A percentile compares a stretch with the other conserved stretches of the same genome.
phyloP scores from a whole-genome alignment of 1,140 invertebrate genomes.

The Tetramorium parvispinum region DNA sequence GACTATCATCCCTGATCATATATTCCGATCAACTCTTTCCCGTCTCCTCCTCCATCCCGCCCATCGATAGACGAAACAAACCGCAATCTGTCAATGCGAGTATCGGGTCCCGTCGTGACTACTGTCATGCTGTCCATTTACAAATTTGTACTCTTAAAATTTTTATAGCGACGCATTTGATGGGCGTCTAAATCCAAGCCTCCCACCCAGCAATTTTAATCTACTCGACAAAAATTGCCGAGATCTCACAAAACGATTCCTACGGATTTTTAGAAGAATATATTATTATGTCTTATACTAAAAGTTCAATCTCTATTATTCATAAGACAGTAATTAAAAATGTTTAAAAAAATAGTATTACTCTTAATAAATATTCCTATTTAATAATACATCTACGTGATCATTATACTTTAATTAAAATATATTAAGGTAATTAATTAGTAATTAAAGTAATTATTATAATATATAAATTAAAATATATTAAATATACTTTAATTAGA shows the following conservation, averaged over 20 bases:
- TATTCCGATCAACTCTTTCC: not conserved
- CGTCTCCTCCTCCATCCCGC: not conserved
- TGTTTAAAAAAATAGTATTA: not conserved
- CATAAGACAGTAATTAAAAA: not conserved
- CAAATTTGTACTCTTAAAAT: conserved; percentile 46
- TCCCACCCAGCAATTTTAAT: not conserved
- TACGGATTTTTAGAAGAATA: conserved; percentile 23
- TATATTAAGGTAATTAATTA: too few relatives aligned
- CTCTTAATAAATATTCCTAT: too few relatives aligned
- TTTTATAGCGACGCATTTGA: conserved; percentile 37
- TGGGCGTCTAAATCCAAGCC: not conserved
- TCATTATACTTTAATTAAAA: too few relatives aligned
- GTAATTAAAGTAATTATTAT: too few relatives aligned
- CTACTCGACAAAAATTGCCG: not conserved
- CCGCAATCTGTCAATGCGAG: conserved; percentile 58
- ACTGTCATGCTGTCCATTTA: not conserved
- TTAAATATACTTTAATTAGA: too few relatives aligned
- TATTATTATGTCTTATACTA: conserved; percentile 44
- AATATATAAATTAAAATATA: too few relatives aligned
- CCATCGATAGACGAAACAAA: not conserved
- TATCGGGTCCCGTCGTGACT: conserved; percentile 37
- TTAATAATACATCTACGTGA: too few relatives aligned
- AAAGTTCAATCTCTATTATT: not conserved
- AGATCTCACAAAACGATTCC: not conserved
- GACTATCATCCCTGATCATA: conserved; percentile 16